phyloP scores from a whole-genome alignment of 1,140 invertebrate species.

The Spodoptera litura region DNA sequence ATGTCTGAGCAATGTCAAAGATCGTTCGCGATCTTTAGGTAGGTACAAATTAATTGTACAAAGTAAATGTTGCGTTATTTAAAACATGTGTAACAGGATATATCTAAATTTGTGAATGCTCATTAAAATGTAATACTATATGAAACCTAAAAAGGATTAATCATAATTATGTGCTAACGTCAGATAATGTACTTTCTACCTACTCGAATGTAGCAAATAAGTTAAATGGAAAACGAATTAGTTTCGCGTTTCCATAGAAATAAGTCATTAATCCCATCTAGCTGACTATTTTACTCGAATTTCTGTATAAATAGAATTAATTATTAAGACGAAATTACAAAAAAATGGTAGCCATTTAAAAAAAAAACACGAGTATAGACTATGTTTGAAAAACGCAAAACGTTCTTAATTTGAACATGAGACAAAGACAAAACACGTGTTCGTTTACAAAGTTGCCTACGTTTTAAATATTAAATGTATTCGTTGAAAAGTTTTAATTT shows the following conservation, averaged over 20 bases:
- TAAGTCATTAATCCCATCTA: slow-evolving; percentile 10
- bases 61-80: too few species aligned
- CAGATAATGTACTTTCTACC: slow-evolving; percentile 4
- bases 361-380: too few species aligned
- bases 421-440: slow-evolving; percentile 6
- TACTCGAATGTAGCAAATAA: background rate
- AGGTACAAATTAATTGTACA: too few species aligned
- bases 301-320: background rate
- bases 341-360: too few species aligned
- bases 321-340: too few species aligned
- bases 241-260: slow-evolving; percentile 16
- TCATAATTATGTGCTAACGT: background rate
- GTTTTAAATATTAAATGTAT: slow-evolving; percentile 30
- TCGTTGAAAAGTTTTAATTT: slow-evolving; percentile 23
- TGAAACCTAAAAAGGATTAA: background rate
- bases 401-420: background rate
- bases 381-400: too few species aligned
- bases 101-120: too few species aligned
- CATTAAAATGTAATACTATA: too few species aligned
- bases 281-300: background rate
- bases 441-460: slow-evolving; percentile 1
- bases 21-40: too few species aligned
- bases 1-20: too few species aligned
- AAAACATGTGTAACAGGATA: too few species aligned
- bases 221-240: slow-evolving; percentile 21